Conservation (phyloP, 2,113 vertebrate species). For the Connochaetes taurinus region DNA sequence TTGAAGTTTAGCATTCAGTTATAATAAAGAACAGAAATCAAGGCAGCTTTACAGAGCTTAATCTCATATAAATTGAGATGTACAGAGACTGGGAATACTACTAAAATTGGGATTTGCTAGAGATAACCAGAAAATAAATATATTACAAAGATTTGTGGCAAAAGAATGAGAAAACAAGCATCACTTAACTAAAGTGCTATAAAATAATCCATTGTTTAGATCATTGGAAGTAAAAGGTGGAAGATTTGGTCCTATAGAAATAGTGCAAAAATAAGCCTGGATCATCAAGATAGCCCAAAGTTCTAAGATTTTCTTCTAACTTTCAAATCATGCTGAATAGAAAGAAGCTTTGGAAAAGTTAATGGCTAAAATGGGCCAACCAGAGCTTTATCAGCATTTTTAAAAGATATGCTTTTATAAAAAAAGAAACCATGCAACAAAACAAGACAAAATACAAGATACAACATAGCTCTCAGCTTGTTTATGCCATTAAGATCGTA, state of each 20-base stretch:
- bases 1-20: not conserved
- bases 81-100: slow-evolving; percentile 10
- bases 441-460: not conserved
- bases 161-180: slow-evolving; percentile 25
- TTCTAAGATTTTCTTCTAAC: slow-evolving; percentile 12
- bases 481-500: not conserved
- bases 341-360: not conserved
- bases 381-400: not conserved
- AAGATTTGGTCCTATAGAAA: not conserved
- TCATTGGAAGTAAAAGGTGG: not conserved
- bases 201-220: not conserved
- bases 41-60: not conserved
- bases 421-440: not conserved
- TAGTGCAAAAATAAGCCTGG: not conserved
- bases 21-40: not conserved
- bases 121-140: slow-evolving; percentile 29
- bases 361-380: not conserved
- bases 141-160: slow-evolving; percentile 11
- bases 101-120: slow-evolving; percentile 29
- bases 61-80: not conserved
- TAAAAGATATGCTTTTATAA: not conserved
- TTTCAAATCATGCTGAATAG: not conserved
- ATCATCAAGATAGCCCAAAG: not conserved
- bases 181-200: not conserved
- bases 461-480: not conserved